Evolutionary conservation across 2,888 invertebrate species (phyloP), one percentile per base, ranked within the genome.

Genomic region (Apamea monoglypha): DNA sequence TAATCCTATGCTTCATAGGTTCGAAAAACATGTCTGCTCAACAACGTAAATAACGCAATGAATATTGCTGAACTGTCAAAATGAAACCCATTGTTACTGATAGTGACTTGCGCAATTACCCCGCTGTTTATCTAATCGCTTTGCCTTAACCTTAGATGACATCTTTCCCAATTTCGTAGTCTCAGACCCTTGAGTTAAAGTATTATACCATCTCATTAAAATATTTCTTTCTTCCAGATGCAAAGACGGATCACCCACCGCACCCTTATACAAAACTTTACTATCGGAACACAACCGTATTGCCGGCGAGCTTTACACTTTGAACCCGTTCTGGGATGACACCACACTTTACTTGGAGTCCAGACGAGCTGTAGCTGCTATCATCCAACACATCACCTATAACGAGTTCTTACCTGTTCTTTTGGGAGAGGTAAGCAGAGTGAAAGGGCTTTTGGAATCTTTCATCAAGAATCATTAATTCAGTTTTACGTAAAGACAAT

Each of bases 361-460:
- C 6, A 97, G 98, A 74, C 97, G 98, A 70, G 98, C 98, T 21
- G 97, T 98, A 21, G 97, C 98, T 0, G 98, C 98, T 0, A 97
- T 98, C 92, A 97, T 99, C 64, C 99, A 99, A 87, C 98, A 98
- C 90, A 98, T 99, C 78, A 98, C 99, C 0, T 98, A 98, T 93
- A 98, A 98, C 90, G 99, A 99, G 93, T 99, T 98, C 94, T 95
- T 98, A 79, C 98, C 98, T 0, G 98, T 98, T 76, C 97, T 98
- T 21, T 94, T 99, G 69, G 98, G 98, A 80, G 97, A 98, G 97
- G 98, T 98, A 94, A 96, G 95, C 32, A 59, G 4, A 14, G 8
- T 21, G 56, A n/a, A 71, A 36, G 12, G 12, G 10, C n/a, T 56
- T 36, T n/a, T 12, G 36, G 3, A 1, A 25, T 25, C 7, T 66